Evolutionary conservation across 2,888 invertebrate species (phyloP).

Genomic region (Drosophila nigricruria): DNA sequence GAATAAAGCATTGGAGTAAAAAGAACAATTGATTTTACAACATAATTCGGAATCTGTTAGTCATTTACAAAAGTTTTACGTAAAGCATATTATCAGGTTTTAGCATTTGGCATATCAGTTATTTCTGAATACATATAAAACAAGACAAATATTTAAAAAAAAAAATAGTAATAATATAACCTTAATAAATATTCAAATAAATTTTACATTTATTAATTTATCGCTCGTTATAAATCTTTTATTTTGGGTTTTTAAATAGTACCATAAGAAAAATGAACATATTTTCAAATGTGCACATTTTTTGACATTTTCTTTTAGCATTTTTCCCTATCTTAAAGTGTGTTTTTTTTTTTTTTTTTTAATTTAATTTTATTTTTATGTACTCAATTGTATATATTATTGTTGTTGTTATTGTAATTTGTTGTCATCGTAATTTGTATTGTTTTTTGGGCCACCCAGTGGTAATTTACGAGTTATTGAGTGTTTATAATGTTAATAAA

Average conservation of each 20-base stretch:
- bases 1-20: neutral
- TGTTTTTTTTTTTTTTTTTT: slow-evolving; percentile 77
- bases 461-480: slow-evolving; percentile 9
- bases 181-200: slow-evolving; percentile 18
- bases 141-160: slow-evolving; percentile 11
- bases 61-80: slow-evolving; percentile 1
- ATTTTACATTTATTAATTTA: slow-evolving; percentile 42
- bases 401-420: slow-evolving; percentile 3
- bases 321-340: slow-evolving; percentile 86
- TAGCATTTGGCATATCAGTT: slow-evolving; percentile 10
- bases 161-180: neutral
- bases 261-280: slow-evolving; percentile 35
- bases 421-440: slow-evolving; percentile 21
- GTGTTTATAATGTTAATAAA: slow-evolving; percentile 18
- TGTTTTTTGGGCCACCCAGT: slow-evolving; percentile 14
- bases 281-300: slow-evolving; percentile 34
- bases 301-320: slow-evolving; percentile 73
- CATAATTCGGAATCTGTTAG: neutral
- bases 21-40: neutral
- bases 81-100: slow-evolving; percentile 14
- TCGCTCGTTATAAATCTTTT: slow-evolving; percentile 21
- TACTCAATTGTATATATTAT: slow-evolving; percentile 12
- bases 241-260: slow-evolving; percentile 18
- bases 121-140: slow-evolving; percentile 19
- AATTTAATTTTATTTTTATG: slow-evolving; percentile 34